Conservation (phyloP, 92 coral and sea anemone genomes). For the Hydrozoanthus gracilis region DNA sequence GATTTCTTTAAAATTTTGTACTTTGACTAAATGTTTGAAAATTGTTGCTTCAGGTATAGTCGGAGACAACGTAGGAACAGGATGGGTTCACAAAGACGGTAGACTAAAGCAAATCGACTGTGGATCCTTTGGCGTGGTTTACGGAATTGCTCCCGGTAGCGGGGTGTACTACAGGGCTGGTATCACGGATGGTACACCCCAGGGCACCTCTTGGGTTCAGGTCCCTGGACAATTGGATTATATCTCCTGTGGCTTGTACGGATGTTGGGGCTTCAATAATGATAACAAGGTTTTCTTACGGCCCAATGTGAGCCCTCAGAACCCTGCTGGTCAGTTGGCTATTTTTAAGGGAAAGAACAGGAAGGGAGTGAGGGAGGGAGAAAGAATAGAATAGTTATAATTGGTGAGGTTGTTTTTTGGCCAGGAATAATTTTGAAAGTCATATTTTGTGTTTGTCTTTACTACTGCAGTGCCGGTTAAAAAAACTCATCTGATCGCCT, state of each 20-base stretch:
- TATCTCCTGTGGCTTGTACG: slow-evolving; percentile 28
- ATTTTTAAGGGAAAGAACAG: neutral
- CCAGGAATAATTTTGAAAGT: too few species aligned
- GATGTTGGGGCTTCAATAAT: slow-evolving; percentile 36
- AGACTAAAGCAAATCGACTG: slow-evolving; percentile 24
- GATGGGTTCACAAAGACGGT: neutral
- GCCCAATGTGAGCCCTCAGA: slow-evolving; percentile 8
- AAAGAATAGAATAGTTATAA: too few species aligned
- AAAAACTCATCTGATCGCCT: too few species aligned
- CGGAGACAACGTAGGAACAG: neutral
- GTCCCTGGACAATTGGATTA: neutral
- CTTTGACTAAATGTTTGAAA: too few species aligned
- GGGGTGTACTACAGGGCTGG: neutral
- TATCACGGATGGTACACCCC: slow-evolving; percentile 7
- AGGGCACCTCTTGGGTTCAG: neutral
- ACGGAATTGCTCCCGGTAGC: neutral
- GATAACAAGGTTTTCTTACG: neutral
- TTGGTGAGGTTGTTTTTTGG: too few species aligned
- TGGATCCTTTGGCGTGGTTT: slow-evolving; percentile 28
- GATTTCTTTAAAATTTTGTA: too few species aligned
- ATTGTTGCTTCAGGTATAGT: neutral
- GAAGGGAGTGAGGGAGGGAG: neutral
- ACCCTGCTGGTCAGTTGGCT: neutral
- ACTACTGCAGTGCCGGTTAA: too few species aligned
- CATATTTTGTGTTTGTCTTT: too few species aligned